phyloP scores from a whole-genome alignment of 2,797 vertebrate species.

The Macropus fuliginosus region DNA sequence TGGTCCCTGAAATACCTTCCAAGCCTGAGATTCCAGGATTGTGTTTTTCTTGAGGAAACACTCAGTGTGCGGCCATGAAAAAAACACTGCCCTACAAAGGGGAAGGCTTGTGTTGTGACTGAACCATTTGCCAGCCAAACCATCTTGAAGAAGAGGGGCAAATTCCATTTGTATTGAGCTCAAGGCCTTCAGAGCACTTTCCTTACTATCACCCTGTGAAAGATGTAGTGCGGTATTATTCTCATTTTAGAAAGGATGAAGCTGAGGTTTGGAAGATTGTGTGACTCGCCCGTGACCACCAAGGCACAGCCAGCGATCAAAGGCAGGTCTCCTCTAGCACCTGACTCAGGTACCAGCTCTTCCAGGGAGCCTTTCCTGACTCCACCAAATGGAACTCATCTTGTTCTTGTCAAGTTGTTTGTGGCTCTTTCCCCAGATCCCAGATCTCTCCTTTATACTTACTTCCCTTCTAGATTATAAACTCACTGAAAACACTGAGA shows the following conservation, averaged over 20 bases:
- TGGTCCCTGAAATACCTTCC: not conserved
- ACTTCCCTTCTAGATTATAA: not conserved
- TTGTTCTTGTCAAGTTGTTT: not conserved
- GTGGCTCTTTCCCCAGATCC: not conserved
- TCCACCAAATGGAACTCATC: not conserved
- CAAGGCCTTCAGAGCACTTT: constrained; percentile 5
- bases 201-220: not conserved
- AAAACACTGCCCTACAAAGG: not conserved
- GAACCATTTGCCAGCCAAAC: not conserved
- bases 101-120: not conserved
- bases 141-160: not conserved
- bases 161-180: not conserved
- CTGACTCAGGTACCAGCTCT: not conserved
- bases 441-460: not conserved
- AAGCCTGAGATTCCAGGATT: not conserved
- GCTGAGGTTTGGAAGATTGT: constrained; percentile 16
- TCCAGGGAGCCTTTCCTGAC: not conserved
- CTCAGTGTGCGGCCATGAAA: not conserved
- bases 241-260: constrained; percentile 48
- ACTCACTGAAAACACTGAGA: not conserved
- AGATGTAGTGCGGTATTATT: not conserved
- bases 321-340: not conserved
- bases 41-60: not conserved
- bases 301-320: constrained; percentile 21
- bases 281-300: not conserved